Evolutionary conservation across 2,113 vertebrate genomes (phyloP), one percentile per base, ranked within the genome.

Genomic region (Pseudopipra pipra): DNA sequence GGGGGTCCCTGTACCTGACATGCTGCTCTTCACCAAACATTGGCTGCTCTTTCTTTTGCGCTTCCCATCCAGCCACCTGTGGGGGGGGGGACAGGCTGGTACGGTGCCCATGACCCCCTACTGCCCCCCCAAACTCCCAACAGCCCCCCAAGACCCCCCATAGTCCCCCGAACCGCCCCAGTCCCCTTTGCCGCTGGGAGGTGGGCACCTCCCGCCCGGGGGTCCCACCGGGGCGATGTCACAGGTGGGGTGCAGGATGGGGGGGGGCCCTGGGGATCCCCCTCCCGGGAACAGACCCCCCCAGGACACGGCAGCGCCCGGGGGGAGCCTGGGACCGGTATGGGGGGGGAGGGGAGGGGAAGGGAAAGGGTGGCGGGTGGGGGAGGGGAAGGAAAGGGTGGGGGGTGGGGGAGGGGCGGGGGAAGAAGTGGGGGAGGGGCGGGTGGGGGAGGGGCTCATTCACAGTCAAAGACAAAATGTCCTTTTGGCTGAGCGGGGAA

Each of bases 1-100:
- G 17, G 17, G 35, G 67, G 23, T 41, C 28, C 61, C 85, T 97
- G 97, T 98, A 99, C 99, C 99, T 98, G 99, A 99, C 99, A 99
- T 99, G 97, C 98, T 98, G 98, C 97, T 99, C 98, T 99, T 99
- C 98, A 99, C 98, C 98, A 99, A 99, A 99, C 99, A 99, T 98
- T 99, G 99, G 98, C 99, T 99, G 98, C 99, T 99, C 98, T 99
- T 99, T 98, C 99, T 99, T 98, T 99, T 99, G 98, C 99, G 99
- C 97, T 99, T 99, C 96, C 99, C 99, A 99, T 99, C 99, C 98
- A 99, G 99, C 98, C 99, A 99, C 99, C 99, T 99, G 97, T 66
- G 83, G 11, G 12, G 31, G 44, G 11, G 67, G 55, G 51, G 6
- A 31, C 52, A 22, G 33, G 84, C 52, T 80, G 67, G 44, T 17